Base-by-base conservation (phyloP, 2,113 vertebrate genomes). In the Burhinus oedicnemus region DNA sequence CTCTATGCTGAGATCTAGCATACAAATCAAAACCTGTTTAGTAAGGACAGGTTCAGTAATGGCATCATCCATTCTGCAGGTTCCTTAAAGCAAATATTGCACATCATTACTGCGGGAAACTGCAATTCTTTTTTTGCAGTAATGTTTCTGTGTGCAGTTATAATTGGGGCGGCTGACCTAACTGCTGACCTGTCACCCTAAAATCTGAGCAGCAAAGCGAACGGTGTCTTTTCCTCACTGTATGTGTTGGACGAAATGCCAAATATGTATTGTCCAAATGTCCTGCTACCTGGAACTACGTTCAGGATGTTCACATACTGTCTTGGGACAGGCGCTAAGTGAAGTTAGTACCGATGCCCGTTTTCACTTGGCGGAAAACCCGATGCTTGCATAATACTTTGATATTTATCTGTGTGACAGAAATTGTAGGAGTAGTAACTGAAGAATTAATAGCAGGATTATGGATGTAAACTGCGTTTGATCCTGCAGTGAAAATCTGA, bases 301-400 rank as follows among this genome's bases (percentile, higher is more conserved):
- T 30, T 30, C n/a, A 8, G 75, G 75, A 30, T 8, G 1, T 52
- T 71, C 34, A 1, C 19, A 0, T 2, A 4, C 1, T 3, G 54
- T 57, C 57, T 11, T 6, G 55, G 80, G 42, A 13, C 21, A 17
- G 27, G 19, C 10, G 76, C 76, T 15, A 8, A 42, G 34, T 12
- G n/a, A 44, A 51, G 34, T 65, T 16, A 29, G 40, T 36, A 7
- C 40, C 5, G 14, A 1, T 5, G 45, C 87, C 72, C 10, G 0
- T 29, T 78, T 61, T 16, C 51, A 11, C 55, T 58, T 22, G 65
- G 60, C 1, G 0, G 60, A 76, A 88, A 80, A 14, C 7, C 34
- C 0, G 0, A 0, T 12, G 29, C 22, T 77, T 9, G 20, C 9
- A 0, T 20, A 32, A 29, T 26, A 8, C 81, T 49, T 36, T 60